These are phyloP conservation scores for Denticeps clupeoides DNA, from an alignment of 2,797 vertebrate species.

Conservation along the genomic window DNA sequence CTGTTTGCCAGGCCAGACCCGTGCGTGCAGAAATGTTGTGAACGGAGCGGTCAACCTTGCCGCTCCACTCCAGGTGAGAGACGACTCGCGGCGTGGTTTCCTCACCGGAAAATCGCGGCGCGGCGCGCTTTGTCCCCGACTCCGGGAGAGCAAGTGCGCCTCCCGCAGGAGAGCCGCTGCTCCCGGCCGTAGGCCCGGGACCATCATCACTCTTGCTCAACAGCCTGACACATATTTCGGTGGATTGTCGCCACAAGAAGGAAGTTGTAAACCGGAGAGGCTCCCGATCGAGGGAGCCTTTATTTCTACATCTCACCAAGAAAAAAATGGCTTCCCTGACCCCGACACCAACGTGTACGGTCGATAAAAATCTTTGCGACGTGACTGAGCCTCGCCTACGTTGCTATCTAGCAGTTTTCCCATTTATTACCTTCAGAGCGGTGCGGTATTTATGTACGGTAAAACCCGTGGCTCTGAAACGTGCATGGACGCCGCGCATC, in stretches of 20 bases:
- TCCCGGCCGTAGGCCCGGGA: constrained; percentile 26
- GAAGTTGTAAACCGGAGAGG: constrained; percentile 65
- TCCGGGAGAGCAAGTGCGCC: constrained; percentile 22
- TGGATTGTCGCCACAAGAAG: constrained; percentile 66
- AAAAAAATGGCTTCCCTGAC: no score
- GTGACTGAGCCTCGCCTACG: no score
- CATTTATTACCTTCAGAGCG: constrained; percentile 18
- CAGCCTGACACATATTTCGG: constrained; percentile 57
- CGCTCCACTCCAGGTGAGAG: no score
- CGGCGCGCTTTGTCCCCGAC: constrained; percentile 20
- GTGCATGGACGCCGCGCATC: no score
- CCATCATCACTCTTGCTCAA: constrained; percentile 56
- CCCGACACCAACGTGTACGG: no score
- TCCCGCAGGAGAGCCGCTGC: constrained; percentile 23
- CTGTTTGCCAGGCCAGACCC: neutral
- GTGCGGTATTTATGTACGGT: constrained; percentile 8
- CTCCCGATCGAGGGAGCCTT: constrained; percentile 58
- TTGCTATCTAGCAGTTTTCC: no score
- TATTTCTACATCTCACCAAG: constrained; percentile 57
- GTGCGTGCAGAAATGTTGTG: constrained; percentile 1
- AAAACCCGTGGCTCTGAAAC: constrained; percentile 27
- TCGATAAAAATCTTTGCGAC: no score
- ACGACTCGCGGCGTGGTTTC: no score
- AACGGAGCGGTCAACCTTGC: no score
- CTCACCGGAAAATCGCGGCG: constrained; percentile 10